Conservation (phyloP, 2,888 invertebrate genomes). For the Melinopterus prodromus region DNA sequence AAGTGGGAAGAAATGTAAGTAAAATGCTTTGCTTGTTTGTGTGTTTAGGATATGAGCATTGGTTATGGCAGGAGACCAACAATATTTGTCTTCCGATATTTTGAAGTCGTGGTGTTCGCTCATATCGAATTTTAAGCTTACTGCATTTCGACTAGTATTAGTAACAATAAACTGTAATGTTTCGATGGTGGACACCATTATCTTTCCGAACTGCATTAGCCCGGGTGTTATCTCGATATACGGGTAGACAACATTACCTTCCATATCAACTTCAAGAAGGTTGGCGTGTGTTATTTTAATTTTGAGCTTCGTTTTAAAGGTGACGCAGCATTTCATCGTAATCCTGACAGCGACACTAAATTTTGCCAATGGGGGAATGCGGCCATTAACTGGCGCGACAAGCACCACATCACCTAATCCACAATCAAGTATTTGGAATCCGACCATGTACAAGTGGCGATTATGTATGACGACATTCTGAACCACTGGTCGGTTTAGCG, state of each 20-base stretch:
- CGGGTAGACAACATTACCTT: slow-evolving; percentile 34
- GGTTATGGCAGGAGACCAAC: background rate
- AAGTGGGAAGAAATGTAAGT: background rate
- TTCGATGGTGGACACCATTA: slow-evolving; percentile 39
- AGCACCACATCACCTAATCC: background rate
- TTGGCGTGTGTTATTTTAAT: slow-evolving; percentile 6
- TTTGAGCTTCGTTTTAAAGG: background rate
- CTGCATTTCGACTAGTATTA: slow-evolving; percentile 30
- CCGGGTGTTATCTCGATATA: slow-evolving; percentile 35
- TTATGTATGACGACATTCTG: slow-evolving; percentile 46
- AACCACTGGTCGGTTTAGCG: slow-evolving; percentile 53
- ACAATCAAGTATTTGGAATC: background rate
- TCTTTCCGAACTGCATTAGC: slow-evolving; percentile 37
- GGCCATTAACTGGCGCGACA: slow-evolving; percentile 9
- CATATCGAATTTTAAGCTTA: slow-evolving; percentile 21
- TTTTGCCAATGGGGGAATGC: background rate
- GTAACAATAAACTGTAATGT: slow-evolving; percentile 32
- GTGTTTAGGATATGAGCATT: background rate
- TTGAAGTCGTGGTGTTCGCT: background rate
- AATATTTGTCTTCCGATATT: background rate
- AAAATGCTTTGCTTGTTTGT: background rate
- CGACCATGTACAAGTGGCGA: slow-evolving; percentile 21
- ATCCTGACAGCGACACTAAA: background rate
- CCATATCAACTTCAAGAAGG: slow-evolving; percentile 23
- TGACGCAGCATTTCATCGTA: background rate